phyloP scores from a whole-genome alignment of 2,797 vertebrate genomes.

The Tamandua tetradactyla region DNA sequence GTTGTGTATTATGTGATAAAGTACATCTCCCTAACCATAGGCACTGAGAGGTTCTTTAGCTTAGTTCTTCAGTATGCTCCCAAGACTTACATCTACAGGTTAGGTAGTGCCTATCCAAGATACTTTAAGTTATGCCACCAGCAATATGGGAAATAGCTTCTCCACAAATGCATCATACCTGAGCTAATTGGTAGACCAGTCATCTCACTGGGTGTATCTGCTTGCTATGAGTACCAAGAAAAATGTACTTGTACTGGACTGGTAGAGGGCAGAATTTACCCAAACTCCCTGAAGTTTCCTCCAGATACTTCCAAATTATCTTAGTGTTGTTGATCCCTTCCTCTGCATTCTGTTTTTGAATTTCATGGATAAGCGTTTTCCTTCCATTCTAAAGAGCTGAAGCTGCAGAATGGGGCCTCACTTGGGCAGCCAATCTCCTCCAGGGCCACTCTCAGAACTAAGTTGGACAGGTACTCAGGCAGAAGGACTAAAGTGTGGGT shows the following conservation, averaged over 20 bases:
- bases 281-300: background rate
- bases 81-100: background rate
- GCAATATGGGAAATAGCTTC: background rate
- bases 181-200: background rate
- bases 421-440: slow-evolving; percentile 82
- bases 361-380: slow-evolving; percentile 84
- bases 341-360: slow-evolving; percentile 50
- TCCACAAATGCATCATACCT: background rate
- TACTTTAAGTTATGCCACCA: background rate
- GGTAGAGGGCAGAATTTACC: background rate
- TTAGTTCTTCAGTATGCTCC: background rate
- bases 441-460: slow-evolving; percentile 87
- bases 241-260: background rate
- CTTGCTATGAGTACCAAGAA: background rate
- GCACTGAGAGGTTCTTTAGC: background rate
- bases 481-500: slow-evolving; percentile 73
- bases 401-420: slow-evolving; percentile 83
- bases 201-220: background rate
- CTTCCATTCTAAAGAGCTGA: slow-evolving; percentile 82
- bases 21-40: background rate
- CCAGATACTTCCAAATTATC: background rate
- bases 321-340: background rate
- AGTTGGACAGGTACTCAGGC: slow-evolving; percentile 84
- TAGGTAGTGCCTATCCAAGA: background rate
- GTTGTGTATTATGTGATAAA: background rate